Evolutionary conservation across 2,888 invertebrate species (phyloP).

Genomic region (Leptinotarsa peninsularis): DNA sequence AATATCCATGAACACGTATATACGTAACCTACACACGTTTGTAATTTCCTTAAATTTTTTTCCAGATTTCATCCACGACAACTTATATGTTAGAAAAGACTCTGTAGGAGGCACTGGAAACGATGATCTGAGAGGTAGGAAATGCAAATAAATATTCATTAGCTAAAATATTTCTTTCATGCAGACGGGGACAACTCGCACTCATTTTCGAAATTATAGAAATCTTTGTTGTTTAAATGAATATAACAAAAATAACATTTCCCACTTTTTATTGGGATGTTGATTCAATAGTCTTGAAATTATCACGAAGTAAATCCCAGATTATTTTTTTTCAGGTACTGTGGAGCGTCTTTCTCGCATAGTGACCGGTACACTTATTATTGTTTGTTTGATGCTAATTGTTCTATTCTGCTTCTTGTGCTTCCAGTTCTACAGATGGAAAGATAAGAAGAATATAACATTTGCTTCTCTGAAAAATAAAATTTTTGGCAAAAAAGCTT

Average conservation of each 20-base stretch:
- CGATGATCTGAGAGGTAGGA: constrained; percentile 55
- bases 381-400: constrained; percentile 58
- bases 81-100: constrained; percentile 54
- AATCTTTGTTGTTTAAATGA: no score
- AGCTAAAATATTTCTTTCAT: no score
- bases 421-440: constrained; percentile 61
- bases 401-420: constrained; percentile 51
- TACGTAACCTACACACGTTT: background rate
- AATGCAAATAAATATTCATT: background rate
- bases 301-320: background rate
- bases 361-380: constrained; percentile 56
- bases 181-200: no score
- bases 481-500: constrained; percentile 56
- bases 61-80: constrained; percentile 62
- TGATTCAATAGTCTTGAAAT: no score
- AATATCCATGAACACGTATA: no score
- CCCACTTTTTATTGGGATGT: no score
- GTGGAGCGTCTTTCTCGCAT: constrained; percentile 57
- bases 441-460: constrained; percentile 61
- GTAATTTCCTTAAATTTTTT: constrained; percentile 26
- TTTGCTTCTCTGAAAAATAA: constrained; percentile 56
- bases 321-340: constrained; percentile 52
- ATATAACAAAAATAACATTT: no score
- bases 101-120: constrained; percentile 39
- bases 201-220: no score